Percentiles rank a stretch among this genome's conserved stretches.
Evolutionary conservation across 2,797 vertebrate species (phyloP).

Genomic region (Danio choprae): DNA sequence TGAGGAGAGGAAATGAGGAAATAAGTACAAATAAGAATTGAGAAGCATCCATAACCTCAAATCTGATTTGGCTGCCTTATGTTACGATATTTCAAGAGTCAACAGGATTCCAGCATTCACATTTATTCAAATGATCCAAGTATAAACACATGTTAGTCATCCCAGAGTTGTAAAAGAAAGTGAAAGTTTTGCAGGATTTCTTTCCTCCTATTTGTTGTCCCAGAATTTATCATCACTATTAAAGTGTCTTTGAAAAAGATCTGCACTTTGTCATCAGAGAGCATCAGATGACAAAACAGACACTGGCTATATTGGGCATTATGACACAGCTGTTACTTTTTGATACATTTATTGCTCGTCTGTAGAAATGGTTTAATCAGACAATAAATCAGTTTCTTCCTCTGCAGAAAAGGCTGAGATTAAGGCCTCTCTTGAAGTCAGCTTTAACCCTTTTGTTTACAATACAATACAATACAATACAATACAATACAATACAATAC

Average conservation of each 20-base stretch:
- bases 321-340: conserved; percentile 35
- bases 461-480: too few species aligned
- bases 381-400: conserved; percentile 45
- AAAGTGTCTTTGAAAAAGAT: conserved; percentile 32
- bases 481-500: too few species aligned
- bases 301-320: conserved; percentile 41
- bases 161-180: not conserved
- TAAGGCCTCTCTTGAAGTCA: conserved; percentile 12
- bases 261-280: conserved; percentile 17
- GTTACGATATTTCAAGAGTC: too few species aligned
- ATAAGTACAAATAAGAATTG: too few species aligned
- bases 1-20: too few species aligned
- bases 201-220: not conserved
- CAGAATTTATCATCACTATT: conserved; percentile 20
- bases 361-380: conserved; percentile 50
- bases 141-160: not conserved
- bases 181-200: not conserved
- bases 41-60: too few species aligned
- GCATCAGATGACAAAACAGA: conserved; percentile 44
- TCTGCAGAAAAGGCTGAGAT: conserved; percentile 11
- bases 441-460: not conserved
- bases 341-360: conserved; percentile 46
- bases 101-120: too few species aligned
- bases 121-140: too few species aligned
- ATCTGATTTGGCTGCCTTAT: too few species aligned